These are phyloP conservation scores for Corythaixoides concolor DNA, from an alignment of 2,113 vertebrate species.

Conservation along the genomic window DNA sequence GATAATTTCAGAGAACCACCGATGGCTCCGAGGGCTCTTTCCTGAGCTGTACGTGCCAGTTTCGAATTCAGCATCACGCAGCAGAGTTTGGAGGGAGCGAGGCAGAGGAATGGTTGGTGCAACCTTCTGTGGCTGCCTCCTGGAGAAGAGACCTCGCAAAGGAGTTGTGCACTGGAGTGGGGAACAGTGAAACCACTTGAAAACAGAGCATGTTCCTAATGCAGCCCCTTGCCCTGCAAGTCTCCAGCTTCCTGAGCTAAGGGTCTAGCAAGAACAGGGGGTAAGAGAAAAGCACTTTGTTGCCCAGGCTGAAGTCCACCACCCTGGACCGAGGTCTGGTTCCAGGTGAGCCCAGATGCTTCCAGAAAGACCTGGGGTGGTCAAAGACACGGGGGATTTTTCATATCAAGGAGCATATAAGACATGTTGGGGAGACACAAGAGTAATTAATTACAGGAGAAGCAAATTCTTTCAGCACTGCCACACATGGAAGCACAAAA, in stretches of 20 bases:
- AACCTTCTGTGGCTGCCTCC: neutral
- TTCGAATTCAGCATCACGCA: neutral
- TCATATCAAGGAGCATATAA: neutral
- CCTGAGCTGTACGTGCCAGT: neutral
- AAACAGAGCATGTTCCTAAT: neutral
- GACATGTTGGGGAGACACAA: neutral
- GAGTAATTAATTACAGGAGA: neutral
- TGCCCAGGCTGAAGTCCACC: neutral
- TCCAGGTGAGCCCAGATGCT: neutral
- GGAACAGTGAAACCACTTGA: neutral
- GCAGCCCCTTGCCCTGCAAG: neutral
- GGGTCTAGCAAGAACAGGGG: neutral
- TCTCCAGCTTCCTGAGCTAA: neutral
- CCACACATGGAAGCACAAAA: neutral
- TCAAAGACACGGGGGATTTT: neutral
- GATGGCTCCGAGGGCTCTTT: neutral
- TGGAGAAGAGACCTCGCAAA: neutral
- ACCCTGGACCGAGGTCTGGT: neutral
- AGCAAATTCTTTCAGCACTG: neutral
- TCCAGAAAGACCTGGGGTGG: neutral
- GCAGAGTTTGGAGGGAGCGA: neutral
- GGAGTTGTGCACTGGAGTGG: neutral
- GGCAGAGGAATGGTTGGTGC: too few species aligned
- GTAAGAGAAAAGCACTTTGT: neutral
- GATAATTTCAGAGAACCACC: neutral